Percentiles rank a stretch among this genome's conserved stretches.
phyloP scores from a whole-genome alignment of 2,888 invertebrate genomes.

The Cantharis rustica region DNA sequence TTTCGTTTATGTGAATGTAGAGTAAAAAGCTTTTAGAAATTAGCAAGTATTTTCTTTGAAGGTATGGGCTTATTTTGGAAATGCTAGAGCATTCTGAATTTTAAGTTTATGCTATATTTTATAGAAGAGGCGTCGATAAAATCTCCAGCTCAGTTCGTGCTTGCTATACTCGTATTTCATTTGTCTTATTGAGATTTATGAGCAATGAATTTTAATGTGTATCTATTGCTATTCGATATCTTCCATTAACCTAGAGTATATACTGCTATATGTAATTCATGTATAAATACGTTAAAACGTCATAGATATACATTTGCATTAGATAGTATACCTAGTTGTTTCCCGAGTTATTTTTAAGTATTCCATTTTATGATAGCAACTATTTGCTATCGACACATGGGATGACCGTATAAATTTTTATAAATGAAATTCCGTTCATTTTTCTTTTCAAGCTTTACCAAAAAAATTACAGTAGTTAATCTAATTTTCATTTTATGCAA shows the following conservation, averaged over 20 bases:
- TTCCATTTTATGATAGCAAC: neutral
- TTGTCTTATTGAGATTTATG: slow-evolving; percentile 39
- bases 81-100: slow-evolving; percentile 8
- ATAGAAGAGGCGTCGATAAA: slow-evolving; percentile 24
- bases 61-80: neutral
- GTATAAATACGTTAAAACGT: slow-evolving; percentile 20
- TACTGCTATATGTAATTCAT: slow-evolving; percentile 28
- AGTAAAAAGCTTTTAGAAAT: neutral
- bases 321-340: neutral
- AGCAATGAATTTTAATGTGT: slow-evolving; percentile 38
- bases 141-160: slow-evolving; percentile 27
- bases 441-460: neutral
- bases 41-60: neutral
- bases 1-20: neutral
- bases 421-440: neutral
- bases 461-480: neutral
- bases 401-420: neutral
- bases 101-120: slow-evolving; percentile 23
- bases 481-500: slow-evolving; percentile 13
- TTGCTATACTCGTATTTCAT: slow-evolving; percentile 34
- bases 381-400: neutral
- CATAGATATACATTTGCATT: slow-evolving; percentile 20
- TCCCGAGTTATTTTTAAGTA: neutral
- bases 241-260: slow-evolving; percentile 27
- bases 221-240: slow-evolving; percentile 35